Conservation (phyloP, 2,888 invertebrate species). For the Panzeria rudis region DNA sequence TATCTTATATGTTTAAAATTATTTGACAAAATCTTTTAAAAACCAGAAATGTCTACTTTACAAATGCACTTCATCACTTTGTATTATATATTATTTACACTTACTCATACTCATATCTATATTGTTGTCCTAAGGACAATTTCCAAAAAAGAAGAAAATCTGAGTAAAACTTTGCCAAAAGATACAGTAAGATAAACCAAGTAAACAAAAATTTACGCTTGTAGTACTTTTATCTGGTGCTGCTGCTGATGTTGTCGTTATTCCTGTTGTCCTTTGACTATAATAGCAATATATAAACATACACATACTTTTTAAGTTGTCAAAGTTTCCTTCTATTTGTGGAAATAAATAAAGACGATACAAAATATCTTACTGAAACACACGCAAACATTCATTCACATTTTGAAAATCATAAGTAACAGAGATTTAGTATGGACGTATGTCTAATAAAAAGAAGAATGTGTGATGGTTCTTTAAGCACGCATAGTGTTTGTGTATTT, state of each 20-base stretch:
- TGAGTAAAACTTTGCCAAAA: conserved; percentile 29
- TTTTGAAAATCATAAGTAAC: conserved; percentile 45
- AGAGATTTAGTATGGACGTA: conserved; percentile 51
- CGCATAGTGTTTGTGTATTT: conserved; percentile 14
- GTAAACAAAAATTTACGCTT: conserved; percentile 65
- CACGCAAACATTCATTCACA: conserved; percentile 38
- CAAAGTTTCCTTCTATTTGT: conserved; percentile 40
- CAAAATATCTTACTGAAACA: conserved; percentile 26
- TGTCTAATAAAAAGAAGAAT: conserved; percentile 24
- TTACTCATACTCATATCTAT: not conserved
- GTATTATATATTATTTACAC: conserved; percentile 18
- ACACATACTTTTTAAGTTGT: conserved; percentile 53
- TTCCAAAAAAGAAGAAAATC: conserved; percentile 43
- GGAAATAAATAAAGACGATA: conserved; percentile 31
- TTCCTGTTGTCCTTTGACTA: conserved; percentile 41
- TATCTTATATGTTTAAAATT: conserved; percentile 29
- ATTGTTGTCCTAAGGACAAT: conserved; percentile 54
- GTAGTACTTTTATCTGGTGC: not conserved
- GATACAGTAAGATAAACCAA: conserved; percentile 58
- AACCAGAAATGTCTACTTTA: conserved; percentile 70
- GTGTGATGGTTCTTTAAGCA: conserved; percentile 34
- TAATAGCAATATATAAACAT: conserved; percentile 7
- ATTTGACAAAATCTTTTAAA: conserved; percentile 67
- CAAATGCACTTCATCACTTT: conserved; percentile 71
- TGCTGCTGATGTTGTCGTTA: not conserved